These are phyloP conservation scores for Stenodema calcarata DNA, from an alignment of 2,888 invertebrate species.

Conservation along the genomic window DNA sequence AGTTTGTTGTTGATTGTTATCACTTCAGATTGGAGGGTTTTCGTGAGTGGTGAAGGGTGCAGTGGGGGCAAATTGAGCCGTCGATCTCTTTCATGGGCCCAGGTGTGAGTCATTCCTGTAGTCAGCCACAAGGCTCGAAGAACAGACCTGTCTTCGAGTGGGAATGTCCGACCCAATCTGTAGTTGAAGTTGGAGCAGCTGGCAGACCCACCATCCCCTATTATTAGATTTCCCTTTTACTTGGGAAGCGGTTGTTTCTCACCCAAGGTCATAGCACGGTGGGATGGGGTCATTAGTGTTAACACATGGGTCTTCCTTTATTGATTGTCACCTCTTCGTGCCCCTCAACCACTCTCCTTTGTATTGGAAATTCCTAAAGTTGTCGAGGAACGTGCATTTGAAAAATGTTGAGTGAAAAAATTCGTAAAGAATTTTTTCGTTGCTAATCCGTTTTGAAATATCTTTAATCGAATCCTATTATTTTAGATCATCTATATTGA, in stretches of 20 bases:
- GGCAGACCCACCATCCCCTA: background rate
- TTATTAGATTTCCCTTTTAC: constrained; percentile 26
- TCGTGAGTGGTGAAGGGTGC: background rate
- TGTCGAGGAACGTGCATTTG: no score
- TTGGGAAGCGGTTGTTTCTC: background rate
- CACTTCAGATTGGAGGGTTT: background rate
- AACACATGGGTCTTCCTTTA: constrained; percentile 13
- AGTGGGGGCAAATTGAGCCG: background rate
- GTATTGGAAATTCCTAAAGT: background rate
- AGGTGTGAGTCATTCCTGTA: constrained; percentile 19
- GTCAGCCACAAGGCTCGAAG: background rate
- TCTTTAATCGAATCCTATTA: no score
- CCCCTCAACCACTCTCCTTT: background rate
- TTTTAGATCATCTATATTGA: no score
- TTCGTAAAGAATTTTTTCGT: no score
- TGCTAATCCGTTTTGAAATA: no score
- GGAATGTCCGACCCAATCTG: constrained; percentile 10
- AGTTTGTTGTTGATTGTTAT: no score
- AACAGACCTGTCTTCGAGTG: background rate
- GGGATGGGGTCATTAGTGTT: constrained; percentile 9
- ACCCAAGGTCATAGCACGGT: constrained; percentile 17
- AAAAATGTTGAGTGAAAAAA: no score
- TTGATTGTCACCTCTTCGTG: background rate
- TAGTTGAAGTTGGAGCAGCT: constrained; percentile 16
- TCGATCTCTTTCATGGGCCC: background rate